phyloP scores from a whole-genome alignment of 2,888 invertebrate genomes.

The Ichneumoninae sp. region DNA sequence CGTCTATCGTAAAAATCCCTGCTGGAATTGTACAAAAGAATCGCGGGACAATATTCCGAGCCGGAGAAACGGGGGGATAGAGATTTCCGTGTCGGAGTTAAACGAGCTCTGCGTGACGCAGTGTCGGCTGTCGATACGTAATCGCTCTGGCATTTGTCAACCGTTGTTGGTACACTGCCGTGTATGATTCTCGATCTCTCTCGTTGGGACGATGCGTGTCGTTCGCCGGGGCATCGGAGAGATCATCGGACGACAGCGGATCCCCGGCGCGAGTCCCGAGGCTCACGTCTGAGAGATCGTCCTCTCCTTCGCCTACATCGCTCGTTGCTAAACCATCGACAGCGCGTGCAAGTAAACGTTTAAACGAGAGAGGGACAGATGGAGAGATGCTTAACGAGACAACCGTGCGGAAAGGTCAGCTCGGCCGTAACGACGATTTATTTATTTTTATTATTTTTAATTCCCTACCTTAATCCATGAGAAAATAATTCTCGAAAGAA shows the following conservation, averaged over 20 bases:
- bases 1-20: not conserved
- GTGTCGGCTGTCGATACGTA: constrained; percentile 75
- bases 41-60: not conserved
- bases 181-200: constrained; percentile 31
- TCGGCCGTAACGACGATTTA: constrained; percentile 47
- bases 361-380: constrained; percentile 16
- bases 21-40: not conserved
- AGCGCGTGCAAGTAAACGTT: constrained; percentile 52
- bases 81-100: constrained; percentile 42
- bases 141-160: constrained; percentile 77
- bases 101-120: constrained; percentile 63
- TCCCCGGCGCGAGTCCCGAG: constrained; percentile 7
- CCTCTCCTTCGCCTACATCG: constrained; percentile 37
- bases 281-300: constrained; percentile 31
- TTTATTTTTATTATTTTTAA: constrained; percentile 7
- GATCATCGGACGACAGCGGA: constrained; percentile 56
- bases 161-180: constrained; percentile 32
- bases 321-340: constrained; percentile 21
- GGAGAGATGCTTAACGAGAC: constrained; percentile 52
- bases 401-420: constrained; percentile 59
- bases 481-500: constrained; percentile 46
- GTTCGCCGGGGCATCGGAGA: constrained; percentile 45
- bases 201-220: constrained; percentile 32
- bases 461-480: constrained; percentile 34
- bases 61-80: constrained; percentile 38